A percentile compares a stretch with the other conserved stretches of the same genome.
These are phyloP conservation scores for Phrynocephalus forsythii DNA, from an alignment of 2,797 vertebrate genomes.

Conservation along the genomic window DNA sequence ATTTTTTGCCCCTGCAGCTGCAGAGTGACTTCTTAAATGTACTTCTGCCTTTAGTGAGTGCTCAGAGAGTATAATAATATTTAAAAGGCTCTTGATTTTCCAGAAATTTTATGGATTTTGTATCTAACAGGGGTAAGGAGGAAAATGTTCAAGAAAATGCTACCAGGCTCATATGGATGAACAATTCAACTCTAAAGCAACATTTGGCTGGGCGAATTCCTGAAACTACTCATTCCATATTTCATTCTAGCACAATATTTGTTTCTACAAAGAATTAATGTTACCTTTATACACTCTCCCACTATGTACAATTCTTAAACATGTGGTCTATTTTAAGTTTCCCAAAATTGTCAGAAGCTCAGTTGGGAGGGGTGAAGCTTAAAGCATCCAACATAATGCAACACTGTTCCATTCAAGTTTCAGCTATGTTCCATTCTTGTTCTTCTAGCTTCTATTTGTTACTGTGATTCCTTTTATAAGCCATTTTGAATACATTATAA, in stretches of 20 bases:
- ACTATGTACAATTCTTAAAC: background rate
- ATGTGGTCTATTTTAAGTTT: background rate
- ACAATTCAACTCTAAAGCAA: conserved; percentile 10
- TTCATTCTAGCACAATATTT: conserved; percentile 15
- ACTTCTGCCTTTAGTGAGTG: background rate
- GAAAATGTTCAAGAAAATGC: background rate
- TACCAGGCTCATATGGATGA: background rate
- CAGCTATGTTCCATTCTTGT: conserved; percentile 5
- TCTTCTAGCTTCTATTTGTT: background rate
- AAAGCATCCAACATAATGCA: background rate
- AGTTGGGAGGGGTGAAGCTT: background rate
- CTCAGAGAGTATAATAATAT: background rate
- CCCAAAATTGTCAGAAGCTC: background rate
- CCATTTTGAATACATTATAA: background rate
- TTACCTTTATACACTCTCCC: conserved; percentile 5
- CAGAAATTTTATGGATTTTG: background rate
- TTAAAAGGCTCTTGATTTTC: background rate
- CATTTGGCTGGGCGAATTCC: conserved; percentile 4
- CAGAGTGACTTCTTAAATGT: background rate
- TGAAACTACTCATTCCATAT: conserved; percentile 15
- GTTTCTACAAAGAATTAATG: conserved; percentile 3
- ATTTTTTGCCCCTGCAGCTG: background rate
- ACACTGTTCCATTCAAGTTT: background rate
- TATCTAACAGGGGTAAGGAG: background rate
- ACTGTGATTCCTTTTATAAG: background rate